Base-by-base conservation (phyloP, 2,797 vertebrate genomes). In the Tauraco hartlaubi region DNA sequence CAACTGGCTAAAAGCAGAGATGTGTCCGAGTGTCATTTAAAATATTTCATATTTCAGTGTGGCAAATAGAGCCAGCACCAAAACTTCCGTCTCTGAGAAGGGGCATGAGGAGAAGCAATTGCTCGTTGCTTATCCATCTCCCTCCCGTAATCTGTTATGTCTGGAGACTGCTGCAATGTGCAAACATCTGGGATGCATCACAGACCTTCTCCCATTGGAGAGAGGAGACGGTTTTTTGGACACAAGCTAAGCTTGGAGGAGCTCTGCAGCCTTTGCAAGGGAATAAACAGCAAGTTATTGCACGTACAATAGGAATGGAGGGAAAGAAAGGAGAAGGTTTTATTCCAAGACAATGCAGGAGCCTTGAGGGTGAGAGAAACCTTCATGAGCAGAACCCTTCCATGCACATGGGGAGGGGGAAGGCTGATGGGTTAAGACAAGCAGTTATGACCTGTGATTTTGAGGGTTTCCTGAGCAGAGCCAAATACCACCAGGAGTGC, bases 101-200 rank as follows among this genome's bases (percentile, higher is more conserved):
- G 18, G n/a, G 44, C n/a, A 35, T 1, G 8, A 41, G 33, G 26
- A 72, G n/a, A 78, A 63, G 23, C 6, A 59, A 66, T 72, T 66
- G 13, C 25, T 73, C 31, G 5, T 35, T 72, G 75, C 13, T 73
- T 43, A 46, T 43, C 71, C 76, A 54, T 41, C 68, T 92, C 54
- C 48, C 85, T 88, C 44, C 69, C 31, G 9, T 82, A 62, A 91
- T 85, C 91, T 92, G 18, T 73, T 88, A 52, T 66, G 66, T 56
- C 58, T 94, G 75, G 64, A 37, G n/a, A 55, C 77, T 75, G 90
- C 77, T 76, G 93, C 71, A 73, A 55, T 6, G 0, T 83, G 90
- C 92, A 92, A 78, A 95, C 94, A 96, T 96, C 96, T 97, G 95
- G 89, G 69, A 94, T 71, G 69, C 68, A 95, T 94, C 94, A 92